Evolutionary conservation across 2,888 invertebrate genomes (phyloP).

Genomic region (Macrosoma leucophasiata): DNA sequence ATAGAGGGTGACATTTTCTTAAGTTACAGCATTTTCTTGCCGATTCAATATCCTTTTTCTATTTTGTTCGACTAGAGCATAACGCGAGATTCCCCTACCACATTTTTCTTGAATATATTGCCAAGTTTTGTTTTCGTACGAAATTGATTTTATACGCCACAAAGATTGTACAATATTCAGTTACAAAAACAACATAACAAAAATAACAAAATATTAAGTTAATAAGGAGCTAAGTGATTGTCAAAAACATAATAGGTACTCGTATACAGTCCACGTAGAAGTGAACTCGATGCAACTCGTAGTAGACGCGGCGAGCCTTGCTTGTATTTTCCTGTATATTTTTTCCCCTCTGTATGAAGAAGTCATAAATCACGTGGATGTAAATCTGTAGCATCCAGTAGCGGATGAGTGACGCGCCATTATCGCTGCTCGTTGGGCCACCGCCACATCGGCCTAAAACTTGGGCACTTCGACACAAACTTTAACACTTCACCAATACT

Average conservation of each 20-base stretch:
- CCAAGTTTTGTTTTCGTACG: too few species aligned
- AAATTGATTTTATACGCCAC: too few species aligned
- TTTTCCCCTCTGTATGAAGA: conserved; percentile 70
- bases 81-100: conserved; percentile 26
- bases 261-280: too few species aligned
- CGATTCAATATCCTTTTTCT: conserved; percentile 64
- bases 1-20: conserved; percentile 51
- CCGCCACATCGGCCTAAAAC: conserved; percentile 50
- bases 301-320: conserved; percentile 29
- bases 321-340: conserved; percentile 56
- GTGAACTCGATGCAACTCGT: too few species aligned
- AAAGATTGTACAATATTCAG: too few species aligned
- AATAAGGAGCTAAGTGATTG: too few species aligned
- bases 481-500: conserved; percentile 35
- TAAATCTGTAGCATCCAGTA: conserved; percentile 72
- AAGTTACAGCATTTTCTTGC: conserved; percentile 47
- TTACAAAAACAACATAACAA: too few species aligned
- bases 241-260: too few species aligned
- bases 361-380: conserved; percentile 73
- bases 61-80: conserved; percentile 48
- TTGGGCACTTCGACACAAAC: conserved; percentile 38
- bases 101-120: too few species aligned
- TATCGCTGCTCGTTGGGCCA: conserved; percentile 50
- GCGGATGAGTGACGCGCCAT: conserved; percentile 72
- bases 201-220: too few species aligned